Evolutionary conservation across 1,140 invertebrate genomes (phyloP), one percentile per base, ranked within the genome.

Genomic region (Varroa destructor): DNA sequence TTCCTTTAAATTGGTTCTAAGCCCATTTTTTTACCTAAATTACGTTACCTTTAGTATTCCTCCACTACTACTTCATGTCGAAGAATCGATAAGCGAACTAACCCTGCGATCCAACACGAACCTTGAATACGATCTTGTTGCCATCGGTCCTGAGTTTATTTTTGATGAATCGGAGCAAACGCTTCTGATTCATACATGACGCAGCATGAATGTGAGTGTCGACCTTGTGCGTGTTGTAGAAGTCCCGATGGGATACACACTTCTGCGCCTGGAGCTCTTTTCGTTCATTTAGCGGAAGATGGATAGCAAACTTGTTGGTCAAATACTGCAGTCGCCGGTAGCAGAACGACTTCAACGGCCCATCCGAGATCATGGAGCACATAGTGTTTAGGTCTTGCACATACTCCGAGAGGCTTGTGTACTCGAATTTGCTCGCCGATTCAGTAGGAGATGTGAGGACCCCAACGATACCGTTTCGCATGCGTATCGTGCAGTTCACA

Each of bases 101-200:
- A 51, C 8, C 8, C 46, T 51, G 46, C 46, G 3, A 5, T 51
- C 46, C 46, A 3, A 51, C 46, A 43, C 61, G 14, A 43, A 83
- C 84, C 43, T 84, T 81, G 57, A 87, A 89, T 1, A 93, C 91
- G 36, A 91, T 86, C 79, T 94, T 92, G 77, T 96, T 86, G 0
- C 88, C 87, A 77, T 91, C 86, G 67, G 87, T 93, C 79, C 96
- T 97, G 75, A 99, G 82, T 0, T 90, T 94, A 80, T 98, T 98
- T 83, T 99, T 99, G 75, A 99, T 99, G 79, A 99, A 99, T 42
- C 97, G 86, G 71, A 99, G 83, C 72, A 99, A 80, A 80, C 99
- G 96, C 79, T 99, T 99, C 81, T 99, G 96, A 81, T 99, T 99
- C 96, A 99, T 99, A 77, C 93, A 97, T 0, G 93, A 96, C 0